Evolutionary conservation across 1,140 invertebrate genomes (phyloP).

Genomic region (Drosophila truncata): DNA sequence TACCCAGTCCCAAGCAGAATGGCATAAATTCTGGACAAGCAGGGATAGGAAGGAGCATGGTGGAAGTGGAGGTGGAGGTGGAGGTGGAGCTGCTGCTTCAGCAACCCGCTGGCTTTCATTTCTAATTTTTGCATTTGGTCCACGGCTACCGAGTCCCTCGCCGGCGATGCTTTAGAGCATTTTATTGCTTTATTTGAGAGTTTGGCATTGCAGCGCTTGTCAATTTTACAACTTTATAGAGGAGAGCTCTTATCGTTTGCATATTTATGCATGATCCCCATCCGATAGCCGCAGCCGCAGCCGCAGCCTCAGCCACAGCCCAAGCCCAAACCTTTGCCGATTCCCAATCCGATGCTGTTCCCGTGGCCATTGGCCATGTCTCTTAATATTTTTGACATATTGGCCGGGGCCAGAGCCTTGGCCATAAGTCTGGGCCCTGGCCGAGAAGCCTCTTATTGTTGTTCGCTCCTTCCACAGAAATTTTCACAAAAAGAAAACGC

Average conservation of each 20-base stretch:
- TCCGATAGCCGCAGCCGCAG: constrained; percentile 15
- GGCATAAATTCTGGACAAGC: constrained; percentile 69
- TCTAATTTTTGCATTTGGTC: constrained; percentile 79
- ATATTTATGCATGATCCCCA: constrained; percentile 68
- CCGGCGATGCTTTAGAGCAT: constrained; percentile 74
- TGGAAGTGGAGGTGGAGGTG: background rate
- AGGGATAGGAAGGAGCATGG: background rate
- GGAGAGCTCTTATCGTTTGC: constrained; percentile 78
- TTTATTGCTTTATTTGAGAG: constrained; percentile 82
- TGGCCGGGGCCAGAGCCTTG: constrained; percentile 67
- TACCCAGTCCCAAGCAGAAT: constrained; percentile 30
- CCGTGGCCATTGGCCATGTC: constrained; percentile 72
- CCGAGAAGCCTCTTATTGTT: constrained; percentile 53
- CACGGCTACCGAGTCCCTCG: constrained; percentile 54
- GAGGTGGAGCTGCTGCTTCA: background rate
- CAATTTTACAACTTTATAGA: constrained; percentile 85
- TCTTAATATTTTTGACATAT: constrained; percentile 85
- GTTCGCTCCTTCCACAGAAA: constrained; percentile 69
- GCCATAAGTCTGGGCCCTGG: constrained; percentile 36
- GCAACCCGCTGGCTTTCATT: constrained; percentile 73
- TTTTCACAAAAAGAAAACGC: constrained; percentile 65
- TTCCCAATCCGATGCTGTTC: constrained; percentile 38
- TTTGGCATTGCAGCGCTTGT: constrained; percentile 73
- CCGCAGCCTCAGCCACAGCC: constrained; percentile 1
- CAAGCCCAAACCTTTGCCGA: constrained; percentile 12